Conservation (phyloP, 2,797 vertebrate species). For the Megaceryle alcyon region DNA sequence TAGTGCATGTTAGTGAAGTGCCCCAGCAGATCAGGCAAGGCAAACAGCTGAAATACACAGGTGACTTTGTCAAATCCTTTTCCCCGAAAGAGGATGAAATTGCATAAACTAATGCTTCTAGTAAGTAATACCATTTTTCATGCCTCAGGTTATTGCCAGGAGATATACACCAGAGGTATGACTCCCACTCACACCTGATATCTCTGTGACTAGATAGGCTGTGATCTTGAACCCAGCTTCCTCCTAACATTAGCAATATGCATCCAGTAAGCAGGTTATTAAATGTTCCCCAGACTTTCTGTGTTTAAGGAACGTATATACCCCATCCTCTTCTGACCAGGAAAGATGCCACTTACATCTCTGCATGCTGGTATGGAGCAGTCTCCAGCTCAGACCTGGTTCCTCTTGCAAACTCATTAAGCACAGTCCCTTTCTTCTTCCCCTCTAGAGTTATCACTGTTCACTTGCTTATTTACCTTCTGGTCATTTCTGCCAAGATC, state of each 20-base stretch:
- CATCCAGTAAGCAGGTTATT: not conserved
- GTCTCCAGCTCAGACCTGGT: not conserved
- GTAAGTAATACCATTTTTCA: not conserved
- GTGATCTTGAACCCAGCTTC: not conserved
- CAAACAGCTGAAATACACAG: not conserved
- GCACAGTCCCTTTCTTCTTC: not conserved
- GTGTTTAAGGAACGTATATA: not conserved
- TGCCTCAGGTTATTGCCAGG: not conserved
- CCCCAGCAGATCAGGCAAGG: not conserved
- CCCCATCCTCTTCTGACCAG: not conserved
- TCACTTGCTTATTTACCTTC: not conserved
- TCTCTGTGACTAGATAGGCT: not conserved
- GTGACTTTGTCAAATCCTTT: not conserved
- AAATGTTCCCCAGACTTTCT: not conserved
- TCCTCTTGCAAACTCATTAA: not conserved
- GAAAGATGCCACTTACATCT: not conserved
- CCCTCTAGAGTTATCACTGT: not conserved
- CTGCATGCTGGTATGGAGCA: not conserved
- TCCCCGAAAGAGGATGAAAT: not conserved
- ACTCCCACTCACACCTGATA: not conserved
- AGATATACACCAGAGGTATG: not conserved
- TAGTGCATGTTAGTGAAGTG: not conserved
- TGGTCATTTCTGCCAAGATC: not conserved
- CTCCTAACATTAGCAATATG: not conserved
- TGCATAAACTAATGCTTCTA: not conserved